Evolutionary conservation across 2,113 vertebrate species (phyloP), one percentile per base, ranked within the genome.

Genomic region (Platichthys stellatus): DNA sequence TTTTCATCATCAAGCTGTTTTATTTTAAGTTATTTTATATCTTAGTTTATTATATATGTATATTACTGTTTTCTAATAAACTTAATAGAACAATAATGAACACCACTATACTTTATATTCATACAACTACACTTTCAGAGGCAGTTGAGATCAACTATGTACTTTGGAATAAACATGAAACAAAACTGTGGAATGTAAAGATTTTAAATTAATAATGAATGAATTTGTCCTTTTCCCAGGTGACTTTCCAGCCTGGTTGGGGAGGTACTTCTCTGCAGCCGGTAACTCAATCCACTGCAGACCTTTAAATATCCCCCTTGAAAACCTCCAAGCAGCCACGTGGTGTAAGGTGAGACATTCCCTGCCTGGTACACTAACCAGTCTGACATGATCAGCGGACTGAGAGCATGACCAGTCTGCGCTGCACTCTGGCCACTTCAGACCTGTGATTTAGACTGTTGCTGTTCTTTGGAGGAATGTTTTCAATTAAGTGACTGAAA

Each of bases 281-380:
- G n/a, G 93, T 92, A 94, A 95, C 86, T 86, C 78, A 89, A 94
- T 59, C 85, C 85, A 60, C 83, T 77, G 78, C 81, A 91, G 89
- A 92, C 84, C 94, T 94, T 95, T 94, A 95, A 95, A 95, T 95
- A 95, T 87, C 93, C 84, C 69, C 47, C 54, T 76, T 82, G 81
- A 89, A 89, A 82, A 78, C 57, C 63, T 63, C 38, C 74, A 69
- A 76, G 81, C 78, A 73, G 73, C 83, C 94, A 95, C 94, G 81
- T 94, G 94, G 83, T 94, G 94, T 94, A 94, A 95, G 91, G 92
- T 91, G 94, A 95, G 92, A 90, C 77, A 40, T 60, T 76, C 53
- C 67, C 86, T 82, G 66, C 63, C 57, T 78, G 1, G 68, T 72
- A 70, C 72, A 59, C 73, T 17, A 24, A 81, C 78, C 87, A 90